Percentiles rank a stretch among this genome's conserved stretches.
Conservation (phyloP, 2,113 vertebrate genomes). For the Tachysurus fulvidraco region DNA sequence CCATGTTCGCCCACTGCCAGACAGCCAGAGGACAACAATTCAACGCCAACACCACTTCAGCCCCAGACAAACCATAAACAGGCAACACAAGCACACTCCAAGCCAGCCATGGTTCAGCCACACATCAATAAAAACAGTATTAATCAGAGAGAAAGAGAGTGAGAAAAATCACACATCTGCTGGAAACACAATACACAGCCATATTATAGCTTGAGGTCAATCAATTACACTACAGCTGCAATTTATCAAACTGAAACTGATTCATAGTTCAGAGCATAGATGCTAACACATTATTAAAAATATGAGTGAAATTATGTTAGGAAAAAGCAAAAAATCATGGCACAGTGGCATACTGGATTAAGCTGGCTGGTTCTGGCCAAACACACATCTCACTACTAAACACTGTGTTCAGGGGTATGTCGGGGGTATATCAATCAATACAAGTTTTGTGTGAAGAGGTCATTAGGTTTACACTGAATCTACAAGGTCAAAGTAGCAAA, state of each 20-base stretch:
- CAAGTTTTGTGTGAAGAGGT: background rate
- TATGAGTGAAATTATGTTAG: background rate
- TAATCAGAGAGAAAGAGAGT: conserved; percentile 32
- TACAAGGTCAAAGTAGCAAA: background rate
- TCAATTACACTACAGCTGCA: background rate
- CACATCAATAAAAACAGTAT: conserved; percentile 42
- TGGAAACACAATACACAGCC: background rate
- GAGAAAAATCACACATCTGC: conserved; percentile 33
- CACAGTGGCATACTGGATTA: background rate
- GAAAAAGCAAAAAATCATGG: background rate
- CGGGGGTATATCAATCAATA: background rate
- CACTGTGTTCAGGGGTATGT: background rate
- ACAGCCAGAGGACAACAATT: conserved; percentile 46
- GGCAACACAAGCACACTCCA: conserved; percentile 46
- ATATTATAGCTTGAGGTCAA: conserved; percentile 7
- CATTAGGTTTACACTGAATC: background rate
- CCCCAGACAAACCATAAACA: conserved; percentile 45
- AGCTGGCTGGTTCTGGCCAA: background rate
- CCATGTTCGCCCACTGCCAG: conserved; percentile 50
- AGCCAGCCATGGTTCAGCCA: conserved; percentile 26
- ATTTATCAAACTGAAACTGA: background rate
- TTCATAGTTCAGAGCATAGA: background rate
- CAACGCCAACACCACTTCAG: conserved; percentile 49
- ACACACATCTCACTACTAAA: background rate
- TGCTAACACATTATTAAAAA: background rate